Percentiles rank a stretch among this genome's conserved stretches.
These are phyloP conservation scores for Poecile atricapillus DNA, from an alignment of 2,113 vertebrate genomes.

Conservation along the genomic window DNA sequence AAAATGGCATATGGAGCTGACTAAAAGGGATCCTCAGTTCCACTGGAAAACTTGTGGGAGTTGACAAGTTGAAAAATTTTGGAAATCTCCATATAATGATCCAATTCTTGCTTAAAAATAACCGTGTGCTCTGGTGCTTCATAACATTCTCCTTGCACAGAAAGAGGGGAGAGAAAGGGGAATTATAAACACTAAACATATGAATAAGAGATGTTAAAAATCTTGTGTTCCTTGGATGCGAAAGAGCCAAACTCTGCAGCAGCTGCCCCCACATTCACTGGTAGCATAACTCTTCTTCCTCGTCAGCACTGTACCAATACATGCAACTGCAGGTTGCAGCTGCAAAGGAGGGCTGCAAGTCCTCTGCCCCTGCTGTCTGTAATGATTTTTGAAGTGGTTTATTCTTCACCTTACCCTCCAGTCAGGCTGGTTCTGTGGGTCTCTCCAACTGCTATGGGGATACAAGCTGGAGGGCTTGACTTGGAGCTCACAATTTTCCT, in stretches of 20 bases:
- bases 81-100: slow-evolving; percentile 50
- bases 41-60: slow-evolving; percentile 58
- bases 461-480: background rate
- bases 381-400: background rate
- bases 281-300: background rate
- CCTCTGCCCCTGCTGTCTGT: background rate
- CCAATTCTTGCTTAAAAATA: slow-evolving; percentile 50
- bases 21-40: slow-evolving; percentile 52
- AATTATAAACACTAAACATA: background rate
- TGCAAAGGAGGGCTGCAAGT: background rate
- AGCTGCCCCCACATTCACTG: background rate
- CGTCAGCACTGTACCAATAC: fast-evolving
- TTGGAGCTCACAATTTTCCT: background rate
- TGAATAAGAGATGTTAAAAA: background rate
- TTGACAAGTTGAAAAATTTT: slow-evolving; percentile 43
- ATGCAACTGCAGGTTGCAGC: background rate
- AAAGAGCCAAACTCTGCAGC: background rate
- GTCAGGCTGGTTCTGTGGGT: background rate
- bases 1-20: slow-evolving; percentile 51
- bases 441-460: background rate
- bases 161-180: background rate
- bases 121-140: background rate
- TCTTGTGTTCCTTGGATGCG: background rate
- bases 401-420: background rate
- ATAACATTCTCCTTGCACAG: background rate